Conservation (phyloP, 2,888 invertebrate species). For the Heliconius hortense region DNA sequence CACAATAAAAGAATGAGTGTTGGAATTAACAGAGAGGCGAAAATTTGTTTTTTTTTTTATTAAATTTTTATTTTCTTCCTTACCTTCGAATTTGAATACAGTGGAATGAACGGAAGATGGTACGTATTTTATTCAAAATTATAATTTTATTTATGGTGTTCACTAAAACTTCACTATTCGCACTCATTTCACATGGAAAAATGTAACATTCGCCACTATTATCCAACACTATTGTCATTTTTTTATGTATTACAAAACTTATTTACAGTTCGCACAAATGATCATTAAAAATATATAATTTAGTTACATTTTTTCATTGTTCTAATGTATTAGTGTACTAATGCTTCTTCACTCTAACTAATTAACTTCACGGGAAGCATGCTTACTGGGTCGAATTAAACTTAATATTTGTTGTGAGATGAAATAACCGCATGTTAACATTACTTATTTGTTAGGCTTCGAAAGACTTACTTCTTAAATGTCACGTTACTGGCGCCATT, state of each 20-base stretch:
- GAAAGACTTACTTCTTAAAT: not conserved
- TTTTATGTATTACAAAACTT: not conserved
- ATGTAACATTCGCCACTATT: slow-evolving; percentile 45
- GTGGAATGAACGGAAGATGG: slow-evolving; percentile 62
- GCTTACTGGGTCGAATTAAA: slow-evolving; percentile 53
- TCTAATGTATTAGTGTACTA: slow-evolving; percentile 50
- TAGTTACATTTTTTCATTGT: slow-evolving; percentile 51
- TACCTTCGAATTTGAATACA: slow-evolving; percentile 58
- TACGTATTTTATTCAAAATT: slow-evolving; percentile 72
- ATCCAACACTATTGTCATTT: not conserved
- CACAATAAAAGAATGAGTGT: slow-evolving; percentile 82
- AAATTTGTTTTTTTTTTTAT: slow-evolving; percentile 71
- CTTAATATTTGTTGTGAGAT: slow-evolving; percentile 82
- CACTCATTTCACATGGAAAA: slow-evolving; percentile 69
- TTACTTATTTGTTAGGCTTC: slow-evolving; percentile 5
- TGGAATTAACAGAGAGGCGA: slow-evolving; percentile 81
- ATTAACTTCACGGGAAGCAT: slow-evolving; percentile 53
- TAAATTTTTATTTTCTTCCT: slow-evolving; percentile 52
- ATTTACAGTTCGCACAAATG: not conserved
- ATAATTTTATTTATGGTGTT: slow-evolving; percentile 60
- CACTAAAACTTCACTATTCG: slow-evolving; percentile 66
- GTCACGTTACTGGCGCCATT: slow-evolving; percentile 21
- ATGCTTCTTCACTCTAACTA: slow-evolving; percentile 63
- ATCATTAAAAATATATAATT: not conserved
- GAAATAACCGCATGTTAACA: slow-evolving; percentile 43